phyloP scores from a whole-genome alignment of 2,113 vertebrate species.

The Leptobrachium leishanense region DNA sequence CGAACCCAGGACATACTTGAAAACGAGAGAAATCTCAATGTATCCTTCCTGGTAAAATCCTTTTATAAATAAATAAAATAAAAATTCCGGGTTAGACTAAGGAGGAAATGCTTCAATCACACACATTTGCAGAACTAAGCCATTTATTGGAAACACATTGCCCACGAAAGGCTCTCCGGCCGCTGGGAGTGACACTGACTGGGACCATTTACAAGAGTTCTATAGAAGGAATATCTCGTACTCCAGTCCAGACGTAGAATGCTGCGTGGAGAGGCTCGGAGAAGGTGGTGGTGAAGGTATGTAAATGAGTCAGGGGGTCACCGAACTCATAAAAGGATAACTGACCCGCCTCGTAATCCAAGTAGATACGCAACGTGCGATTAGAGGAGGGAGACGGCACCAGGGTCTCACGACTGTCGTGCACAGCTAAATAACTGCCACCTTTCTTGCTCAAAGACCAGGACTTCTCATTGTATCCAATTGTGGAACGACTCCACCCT shows the following conservation, averaged over 20 bases:
- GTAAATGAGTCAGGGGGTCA: slow-evolving; percentile 5
- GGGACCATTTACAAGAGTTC: too few species aligned
- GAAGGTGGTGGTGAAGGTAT: slow-evolving; percentile 24
- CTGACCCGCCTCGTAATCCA: slow-evolving; percentile 19
- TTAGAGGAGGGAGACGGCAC: neutral
- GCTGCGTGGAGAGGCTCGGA: neutral
- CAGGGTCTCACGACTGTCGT: neutral
- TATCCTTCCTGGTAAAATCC: too few species aligned
- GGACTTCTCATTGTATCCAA: slow-evolving; percentile 13
- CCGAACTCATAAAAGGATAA: slow-evolving; percentile 25
- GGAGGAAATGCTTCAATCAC: too few species aligned
- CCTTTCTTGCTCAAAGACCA: slow-evolving; percentile 7
- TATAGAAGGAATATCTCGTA: too few species aligned
- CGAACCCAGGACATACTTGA: too few species aligned
- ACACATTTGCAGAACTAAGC: too few species aligned
- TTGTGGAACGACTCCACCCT: neutral
- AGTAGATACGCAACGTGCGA: neutral
- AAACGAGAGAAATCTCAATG: too few species aligned
- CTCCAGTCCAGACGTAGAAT: neutral
- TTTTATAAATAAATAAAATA: too few species aligned
- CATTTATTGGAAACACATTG: too few species aligned
- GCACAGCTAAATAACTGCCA: neutral
- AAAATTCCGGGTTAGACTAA: too few species aligned
- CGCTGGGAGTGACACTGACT: too few species aligned
- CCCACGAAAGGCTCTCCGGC: too few species aligned